A percentile compares a stretch with the other conserved stretches of the same genome.
Conservation (phyloP, 2,888 invertebrate species). For the Proisotoma minuta region DNA sequence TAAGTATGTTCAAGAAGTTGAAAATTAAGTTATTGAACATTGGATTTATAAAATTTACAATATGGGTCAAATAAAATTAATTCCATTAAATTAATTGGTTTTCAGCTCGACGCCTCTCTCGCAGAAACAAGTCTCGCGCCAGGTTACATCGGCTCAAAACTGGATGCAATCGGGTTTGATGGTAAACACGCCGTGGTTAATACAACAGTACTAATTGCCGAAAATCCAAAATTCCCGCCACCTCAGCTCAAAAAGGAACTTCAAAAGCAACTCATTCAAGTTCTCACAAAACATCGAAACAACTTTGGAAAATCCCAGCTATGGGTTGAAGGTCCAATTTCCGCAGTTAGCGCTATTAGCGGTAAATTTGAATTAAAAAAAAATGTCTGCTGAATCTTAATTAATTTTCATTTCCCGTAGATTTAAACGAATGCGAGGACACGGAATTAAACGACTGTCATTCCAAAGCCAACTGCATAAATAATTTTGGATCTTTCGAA, state of each 20-base stretch:
- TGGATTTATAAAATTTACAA: too few relatives aligned
- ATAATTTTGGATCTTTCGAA: constrained; percentile 77
- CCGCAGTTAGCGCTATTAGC: constrained; percentile 40
- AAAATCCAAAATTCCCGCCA: constrained; percentile 66
- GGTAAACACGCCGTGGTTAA: constrained; percentile 69
- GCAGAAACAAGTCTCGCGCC: constrained; percentile 87
- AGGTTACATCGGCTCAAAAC: constrained; percentile 73
- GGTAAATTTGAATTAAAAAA: too few relatives aligned
- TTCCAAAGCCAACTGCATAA: constrained; percentile 68
- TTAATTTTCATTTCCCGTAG: constrained; percentile 51
- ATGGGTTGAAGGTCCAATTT: constrained; percentile 65
- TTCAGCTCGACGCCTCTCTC: constrained; percentile 82
- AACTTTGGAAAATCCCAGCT: constrained; percentile 82
- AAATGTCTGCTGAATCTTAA: not conserved
- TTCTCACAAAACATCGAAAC: constrained; percentile 74
- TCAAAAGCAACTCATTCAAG: constrained; percentile 76
- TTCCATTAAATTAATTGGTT: not conserved
- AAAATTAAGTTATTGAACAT: too few relatives aligned
- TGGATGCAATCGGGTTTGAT: constrained; percentile 60
- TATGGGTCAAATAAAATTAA: too few relatives aligned
- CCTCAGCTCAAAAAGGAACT: constrained; percentile 68
- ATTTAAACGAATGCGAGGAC: constrained; percentile 80
- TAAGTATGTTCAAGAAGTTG: too few relatives aligned
- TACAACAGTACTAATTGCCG: constrained; percentile 73
- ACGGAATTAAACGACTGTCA: constrained; percentile 81